Percentiles rank a stretch among this genome's conserved stretches.
These are phyloP conservation scores for Phalloptychus januarius DNA, from an alignment of 2,797 vertebrate genomes.

Conservation along the genomic window DNA sequence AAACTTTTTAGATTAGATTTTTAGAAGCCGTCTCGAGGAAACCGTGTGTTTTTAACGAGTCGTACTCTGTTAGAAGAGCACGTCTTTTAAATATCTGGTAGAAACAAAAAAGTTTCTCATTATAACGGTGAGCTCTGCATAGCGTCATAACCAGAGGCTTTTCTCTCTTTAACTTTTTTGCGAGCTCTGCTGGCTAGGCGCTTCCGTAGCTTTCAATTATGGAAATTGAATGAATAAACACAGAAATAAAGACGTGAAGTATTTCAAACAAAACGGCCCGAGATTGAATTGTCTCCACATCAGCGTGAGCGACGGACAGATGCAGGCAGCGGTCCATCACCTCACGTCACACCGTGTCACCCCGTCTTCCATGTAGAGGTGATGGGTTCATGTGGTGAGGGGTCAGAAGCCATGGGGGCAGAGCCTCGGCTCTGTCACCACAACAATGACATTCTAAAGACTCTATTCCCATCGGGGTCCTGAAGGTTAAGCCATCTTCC, in stretches of 20 bases:
- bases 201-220: neutral
- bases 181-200: neutral
- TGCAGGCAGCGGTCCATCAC: neutral
- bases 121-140: neutral
- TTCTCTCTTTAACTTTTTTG: neutral
- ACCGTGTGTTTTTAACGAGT: neutral
- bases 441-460: constrained; percentile 73
- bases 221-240: neutral
- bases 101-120: neutral
- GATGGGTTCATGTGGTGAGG: constrained; percentile 56
- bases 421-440: constrained; percentile 69
- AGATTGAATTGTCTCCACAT: constrained; percentile 24
- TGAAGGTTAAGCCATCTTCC: constrained; percentile 55
- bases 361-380: constrained; percentile 40
- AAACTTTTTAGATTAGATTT: neutral
- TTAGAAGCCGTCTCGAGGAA: neutral
- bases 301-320: constrained; percentile 1
- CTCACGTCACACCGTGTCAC: constrained; percentile 27
- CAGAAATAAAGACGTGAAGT: neutral
- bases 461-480: constrained; percentile 54
- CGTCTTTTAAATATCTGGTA: neutral
- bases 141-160: neutral
- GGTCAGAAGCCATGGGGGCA: constrained; percentile 5
- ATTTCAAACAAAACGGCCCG: too few species aligned
- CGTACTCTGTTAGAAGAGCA: too few species aligned